Evolutionary conservation across 2,888 invertebrate genomes (phyloP).

Genomic region (Helleia helle): DNA sequence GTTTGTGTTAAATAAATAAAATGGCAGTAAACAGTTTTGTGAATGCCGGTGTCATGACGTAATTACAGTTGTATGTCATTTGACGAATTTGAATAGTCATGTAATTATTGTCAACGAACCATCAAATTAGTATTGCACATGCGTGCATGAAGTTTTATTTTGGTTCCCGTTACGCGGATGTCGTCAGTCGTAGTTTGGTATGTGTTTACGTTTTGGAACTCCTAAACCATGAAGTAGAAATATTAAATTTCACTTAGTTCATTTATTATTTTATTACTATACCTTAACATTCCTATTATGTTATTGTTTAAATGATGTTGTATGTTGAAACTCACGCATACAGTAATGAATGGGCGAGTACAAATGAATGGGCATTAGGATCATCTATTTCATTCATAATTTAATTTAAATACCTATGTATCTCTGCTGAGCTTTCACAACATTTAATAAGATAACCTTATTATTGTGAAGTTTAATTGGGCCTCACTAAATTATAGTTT

Average conservation of each 20-base stretch:
- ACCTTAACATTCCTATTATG: no score
- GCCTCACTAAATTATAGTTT: neutral
- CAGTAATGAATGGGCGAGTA: neutral
- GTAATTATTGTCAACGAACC: conserved; percentile 22
- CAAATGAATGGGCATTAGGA: neutral
- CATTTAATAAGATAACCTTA: neutral
- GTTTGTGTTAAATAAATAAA: no score
- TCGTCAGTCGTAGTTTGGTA: conserved; percentile 3
- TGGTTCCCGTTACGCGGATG: conserved; percentile 28
- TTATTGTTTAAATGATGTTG: no score
- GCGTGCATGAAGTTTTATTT: conserved; percentile 18
- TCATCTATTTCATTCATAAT: neutral
- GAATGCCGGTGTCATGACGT: conserved; percentile 12
- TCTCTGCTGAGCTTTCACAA: neutral
- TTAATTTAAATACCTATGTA: neutral
- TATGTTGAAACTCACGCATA: neutral
- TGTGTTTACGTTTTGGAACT: neutral
- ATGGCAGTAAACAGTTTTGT: neutral
- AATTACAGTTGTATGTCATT: conserved; percentile 18
- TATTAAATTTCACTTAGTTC: no score
- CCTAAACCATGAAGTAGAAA: no score
- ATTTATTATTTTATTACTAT: no score
- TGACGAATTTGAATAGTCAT: conserved; percentile 23
- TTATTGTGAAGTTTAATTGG: neutral
- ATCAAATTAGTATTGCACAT: conserved; percentile 24